phyloP scores from a whole-genome alignment of 2,888 invertebrate genomes.

The Plebejus anna region DNA sequence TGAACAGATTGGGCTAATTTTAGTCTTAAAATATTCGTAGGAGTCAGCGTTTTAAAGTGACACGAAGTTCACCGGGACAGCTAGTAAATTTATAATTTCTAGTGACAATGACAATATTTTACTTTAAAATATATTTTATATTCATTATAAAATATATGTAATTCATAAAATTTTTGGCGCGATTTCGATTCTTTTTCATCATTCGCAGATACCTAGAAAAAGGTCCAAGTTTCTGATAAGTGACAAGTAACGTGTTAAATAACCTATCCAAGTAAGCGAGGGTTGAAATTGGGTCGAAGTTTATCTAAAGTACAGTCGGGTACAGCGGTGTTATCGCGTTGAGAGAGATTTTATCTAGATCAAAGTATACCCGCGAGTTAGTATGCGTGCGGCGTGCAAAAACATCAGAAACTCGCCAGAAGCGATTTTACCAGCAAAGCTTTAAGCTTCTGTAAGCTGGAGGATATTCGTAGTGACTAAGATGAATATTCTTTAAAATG shows the following conservation, averaged over 20 bases:
- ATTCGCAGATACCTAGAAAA: background rate
- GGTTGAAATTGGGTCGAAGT: conserved; percentile 5
- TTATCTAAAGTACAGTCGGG: conserved; percentile 13
- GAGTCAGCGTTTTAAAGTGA: too few relatives aligned
- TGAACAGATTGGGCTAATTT: too few relatives aligned
- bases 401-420: conserved; percentile 3
- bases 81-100: too few relatives aligned
- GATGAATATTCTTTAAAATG: background rate
- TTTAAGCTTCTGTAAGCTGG: background rate
- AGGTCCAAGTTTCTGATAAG: background rate
- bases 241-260: background rate
- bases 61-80: too few relatives aligned
- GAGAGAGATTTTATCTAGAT: conserved; percentile 4
- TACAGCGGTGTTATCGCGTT: background rate
- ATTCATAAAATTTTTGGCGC: background rate
- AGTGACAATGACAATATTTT: too few relatives aligned
- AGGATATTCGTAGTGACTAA: background rate
- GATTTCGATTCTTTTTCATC: background rate
- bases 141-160: too few relatives aligned
- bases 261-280: background rate
- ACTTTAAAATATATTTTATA: too few relatives aligned
- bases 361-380: conserved; percentile 4
- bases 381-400: conserved; percentile 4
- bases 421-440: background rate
- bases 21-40: too few relatives aligned